Conservation (phyloP, 1,140 invertebrate genomes). For the Drosophila gunungcola region DNA sequence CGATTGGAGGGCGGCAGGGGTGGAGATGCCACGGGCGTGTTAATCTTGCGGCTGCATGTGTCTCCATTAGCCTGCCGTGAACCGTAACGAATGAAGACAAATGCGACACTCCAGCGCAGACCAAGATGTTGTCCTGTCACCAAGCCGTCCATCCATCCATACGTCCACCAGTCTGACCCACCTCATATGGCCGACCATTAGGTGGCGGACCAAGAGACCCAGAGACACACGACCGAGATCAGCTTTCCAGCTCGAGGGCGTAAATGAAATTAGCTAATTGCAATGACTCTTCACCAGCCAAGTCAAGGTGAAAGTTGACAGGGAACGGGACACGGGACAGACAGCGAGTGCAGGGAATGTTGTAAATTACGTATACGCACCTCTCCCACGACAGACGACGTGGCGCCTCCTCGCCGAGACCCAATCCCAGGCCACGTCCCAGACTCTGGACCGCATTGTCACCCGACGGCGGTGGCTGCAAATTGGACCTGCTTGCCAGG, state of each 20-base stretch:
- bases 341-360: constrained; percentile 7
- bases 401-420: constrained; percentile 82
- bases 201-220: constrained; percentile 25
- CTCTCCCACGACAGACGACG: constrained; percentile 92
- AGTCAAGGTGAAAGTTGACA: constrained; percentile 63
- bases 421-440: constrained; percentile 48
- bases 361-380: constrained; percentile 85
- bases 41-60: constrained; percentile 57
- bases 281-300: constrained; percentile 38
- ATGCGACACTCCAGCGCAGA: constrained; percentile 53
- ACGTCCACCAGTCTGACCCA: background rate
- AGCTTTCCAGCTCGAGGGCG: constrained; percentile 54
- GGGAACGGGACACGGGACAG: background rate
- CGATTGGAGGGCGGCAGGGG: background rate
- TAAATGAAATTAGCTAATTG: constrained; percentile 80
- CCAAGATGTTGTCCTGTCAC: constrained; percentile 34
- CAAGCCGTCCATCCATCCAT: constrained; percentile 7
- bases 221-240: constrained; percentile 49
- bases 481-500: constrained; percentile 80
- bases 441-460: constrained; percentile 51
- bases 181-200: constrained; percentile 57
- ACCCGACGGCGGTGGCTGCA: constrained; percentile 66
- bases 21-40: constrained; percentile 17
- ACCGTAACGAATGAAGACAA: constrained; percentile 69
- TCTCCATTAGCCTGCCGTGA: constrained; percentile 62